These are phyloP conservation scores for Lampris incognitus DNA, from an alignment of 2,113 vertebrate genomes.

Conservation along the genomic window DNA sequence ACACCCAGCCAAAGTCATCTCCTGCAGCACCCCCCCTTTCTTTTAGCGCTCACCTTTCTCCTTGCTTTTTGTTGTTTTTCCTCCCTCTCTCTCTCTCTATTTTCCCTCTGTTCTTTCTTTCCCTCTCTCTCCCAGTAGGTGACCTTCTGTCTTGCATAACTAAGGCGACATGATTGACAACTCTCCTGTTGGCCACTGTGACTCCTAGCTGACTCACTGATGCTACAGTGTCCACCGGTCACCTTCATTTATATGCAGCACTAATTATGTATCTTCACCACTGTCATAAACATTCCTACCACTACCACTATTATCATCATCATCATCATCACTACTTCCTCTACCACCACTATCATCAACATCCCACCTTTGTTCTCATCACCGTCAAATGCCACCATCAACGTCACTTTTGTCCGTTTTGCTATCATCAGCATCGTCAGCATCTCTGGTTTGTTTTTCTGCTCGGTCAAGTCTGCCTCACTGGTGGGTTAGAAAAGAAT, in stretches of 20 bases:
- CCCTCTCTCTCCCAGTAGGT: slow-evolving; percentile 4
- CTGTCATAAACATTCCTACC: too few relatives aligned
- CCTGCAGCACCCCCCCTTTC: slow-evolving; percentile 16
- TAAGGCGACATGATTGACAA: slow-evolving; percentile 39
- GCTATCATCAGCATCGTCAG: neutral
- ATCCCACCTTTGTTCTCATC: too few relatives aligned
- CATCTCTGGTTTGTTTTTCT: neutral
- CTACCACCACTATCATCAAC: too few relatives aligned
- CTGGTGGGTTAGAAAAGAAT: neutral
- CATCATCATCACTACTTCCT: too few relatives aligned
- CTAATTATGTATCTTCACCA: too few relatives aligned
- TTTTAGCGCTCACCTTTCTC: too few relatives aligned
- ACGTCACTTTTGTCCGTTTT: neutral
- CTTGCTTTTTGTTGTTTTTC: too few relatives aligned
- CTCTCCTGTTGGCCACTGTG: slow-evolving; percentile 24
- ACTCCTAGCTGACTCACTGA: slow-evolving; percentile 41
- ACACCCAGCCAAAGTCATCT: slow-evolving; percentile 47
- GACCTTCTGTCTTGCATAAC: slow-evolving; percentile 62
- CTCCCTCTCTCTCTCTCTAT: neutral
- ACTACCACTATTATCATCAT: too few relatives aligned
- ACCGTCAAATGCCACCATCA: too few relatives aligned
- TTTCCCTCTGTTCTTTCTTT: slow-evolving; percentile 25
- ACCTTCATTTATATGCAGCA: neutral
- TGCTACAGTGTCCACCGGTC: slow-evolving; percentile 37
- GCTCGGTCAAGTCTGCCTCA: too few relatives aligned